Conservation (phyloP, 2,113 vertebrate genomes). For the Hyla sarda region DNA sequence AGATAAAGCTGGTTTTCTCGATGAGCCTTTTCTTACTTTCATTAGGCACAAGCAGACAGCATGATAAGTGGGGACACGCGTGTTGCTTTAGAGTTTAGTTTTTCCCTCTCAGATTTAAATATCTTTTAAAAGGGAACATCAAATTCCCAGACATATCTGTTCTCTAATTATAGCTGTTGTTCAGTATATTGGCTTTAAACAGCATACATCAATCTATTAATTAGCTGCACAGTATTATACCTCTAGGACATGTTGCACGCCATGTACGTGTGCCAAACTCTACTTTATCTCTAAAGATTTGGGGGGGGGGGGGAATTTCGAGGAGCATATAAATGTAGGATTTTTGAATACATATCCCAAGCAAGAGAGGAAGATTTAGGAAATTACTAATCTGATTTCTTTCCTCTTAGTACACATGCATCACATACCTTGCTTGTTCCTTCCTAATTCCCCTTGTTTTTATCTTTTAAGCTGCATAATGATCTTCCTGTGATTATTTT, state of each 20-base stretch:
- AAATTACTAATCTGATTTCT: not conserved
- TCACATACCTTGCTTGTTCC: not conserved
- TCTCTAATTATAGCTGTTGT: slow-evolving; percentile 66
- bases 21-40: slow-evolving; percentile 20
- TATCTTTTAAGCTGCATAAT: no score
- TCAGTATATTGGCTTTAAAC: slow-evolving; percentile 65
- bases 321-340: not conserved
- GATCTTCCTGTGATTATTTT: no score
- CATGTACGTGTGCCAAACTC: not conserved
- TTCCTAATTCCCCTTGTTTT: no score
- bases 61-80: slow-evolving; percentile 37
- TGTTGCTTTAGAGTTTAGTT: slow-evolving; percentile 36
- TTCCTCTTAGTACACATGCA: not conserved
- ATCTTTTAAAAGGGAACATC: slow-evolving; percentile 52
- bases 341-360: not conserved
- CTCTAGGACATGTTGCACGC: slow-evolving; percentile 63
- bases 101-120: slow-evolving; percentile 46
- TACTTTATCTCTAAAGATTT: slow-evolving; percentile 10
- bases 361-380: not conserved
- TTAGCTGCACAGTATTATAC: slow-evolving; percentile 67
- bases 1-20: not conserved
- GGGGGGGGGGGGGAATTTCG: not conserved
- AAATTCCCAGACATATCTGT: slow-evolving; percentile 68
- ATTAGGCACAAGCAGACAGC: slow-evolving; percentile 41
- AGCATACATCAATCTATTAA: slow-evolving; percentile 68